Evolutionary conservation across 2,113 vertebrate species (phyloP), one percentile per base, ranked within the genome.

Genomic region (Microcebus lehilahytsara): DNA sequence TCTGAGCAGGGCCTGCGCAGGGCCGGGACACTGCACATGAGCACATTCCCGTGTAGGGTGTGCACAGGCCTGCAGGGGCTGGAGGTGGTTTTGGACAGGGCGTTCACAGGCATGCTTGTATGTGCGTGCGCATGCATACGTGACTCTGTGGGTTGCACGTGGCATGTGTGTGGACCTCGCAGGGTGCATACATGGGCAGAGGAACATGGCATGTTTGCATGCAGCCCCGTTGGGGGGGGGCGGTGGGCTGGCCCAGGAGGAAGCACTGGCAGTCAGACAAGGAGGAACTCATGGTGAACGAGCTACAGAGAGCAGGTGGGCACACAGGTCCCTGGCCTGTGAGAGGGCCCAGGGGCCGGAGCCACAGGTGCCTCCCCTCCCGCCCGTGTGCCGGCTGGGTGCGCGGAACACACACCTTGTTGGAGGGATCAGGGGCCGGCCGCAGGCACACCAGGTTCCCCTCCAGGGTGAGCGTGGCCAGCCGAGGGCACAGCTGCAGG

Each of bases 361-460:
- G 8, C 58, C 64, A 6, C 74, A 42, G 71, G 27, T n/a, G 1
- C 16, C 42, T 10, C 66, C 49, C 34, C 27, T 46, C 66, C 60
- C 5, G 4, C 0, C 23, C 46, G 17, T 5, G 0, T 8, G n/a
- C 66, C 20, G 79, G n/a, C 37, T 6, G 60, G 40, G 66, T 0
- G 19, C 89, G 32, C 32, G 32, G n/a, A 40, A 49, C 32, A 1
- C 71, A n/a, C 64, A 96, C 98, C 98, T 99, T 98, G 99, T 98
- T 97, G 81, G 93, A 1, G 60, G 98, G 96, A 79, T 98, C 97
- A 53, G 98, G 97, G 62, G 97, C 98, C 34, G 99, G 99, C 69
- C 85, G 96, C 74, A 98, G 87, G 98, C 99, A 99, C 84, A 99
- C 98, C 51, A 98, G 99, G 98, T 99, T 99, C 85, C 99, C 99